Conservation (phyloP, 2,113 vertebrate genomes). For the Stegastes partitus region DNA sequence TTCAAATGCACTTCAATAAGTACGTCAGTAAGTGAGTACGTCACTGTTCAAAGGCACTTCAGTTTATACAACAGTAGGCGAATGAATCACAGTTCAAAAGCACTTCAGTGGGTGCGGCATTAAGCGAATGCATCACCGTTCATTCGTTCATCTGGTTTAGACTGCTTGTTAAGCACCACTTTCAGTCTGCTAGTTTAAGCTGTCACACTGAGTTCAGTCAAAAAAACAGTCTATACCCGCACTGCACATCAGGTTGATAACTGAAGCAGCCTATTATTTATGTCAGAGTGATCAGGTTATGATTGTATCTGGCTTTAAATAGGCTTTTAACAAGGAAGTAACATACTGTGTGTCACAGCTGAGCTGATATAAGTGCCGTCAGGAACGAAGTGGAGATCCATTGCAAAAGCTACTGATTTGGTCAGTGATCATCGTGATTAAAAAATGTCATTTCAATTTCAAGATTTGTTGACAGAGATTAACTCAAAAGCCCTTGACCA, state of each 20-base stretch:
- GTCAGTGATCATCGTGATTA: no score
- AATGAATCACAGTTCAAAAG: constrained; percentile 8
- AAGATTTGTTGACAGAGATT: no score
- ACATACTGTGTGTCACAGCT: neutral
- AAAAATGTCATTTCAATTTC: neutral
- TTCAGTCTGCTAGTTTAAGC: constrained; percentile 1
- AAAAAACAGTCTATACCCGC: neutral
- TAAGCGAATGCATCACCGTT: constrained; percentile 1
- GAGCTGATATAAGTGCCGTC: neutral
- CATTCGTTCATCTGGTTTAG: neutral
- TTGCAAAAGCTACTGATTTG: no score
- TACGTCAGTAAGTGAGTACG: neutral
- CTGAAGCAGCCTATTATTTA: neutral
- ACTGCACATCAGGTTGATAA: constrained; percentile 1
- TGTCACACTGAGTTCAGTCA: constrained; percentile 20
- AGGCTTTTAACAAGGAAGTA: neutral
- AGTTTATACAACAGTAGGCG: neutral
- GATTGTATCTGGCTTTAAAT: neutral
- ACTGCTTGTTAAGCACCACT: neutral
- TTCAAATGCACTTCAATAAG: constrained; percentile 2
- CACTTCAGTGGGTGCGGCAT: neutral
- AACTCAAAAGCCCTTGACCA: no score
- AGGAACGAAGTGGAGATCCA: neutral
- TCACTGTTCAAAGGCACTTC: constrained; percentile 13
- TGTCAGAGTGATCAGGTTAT: neutral